These are phyloP conservation scores for Centruroides vittatus DNA, from an alignment of 1,140 invertebrate genomes.

Conservation along the genomic window DNA sequence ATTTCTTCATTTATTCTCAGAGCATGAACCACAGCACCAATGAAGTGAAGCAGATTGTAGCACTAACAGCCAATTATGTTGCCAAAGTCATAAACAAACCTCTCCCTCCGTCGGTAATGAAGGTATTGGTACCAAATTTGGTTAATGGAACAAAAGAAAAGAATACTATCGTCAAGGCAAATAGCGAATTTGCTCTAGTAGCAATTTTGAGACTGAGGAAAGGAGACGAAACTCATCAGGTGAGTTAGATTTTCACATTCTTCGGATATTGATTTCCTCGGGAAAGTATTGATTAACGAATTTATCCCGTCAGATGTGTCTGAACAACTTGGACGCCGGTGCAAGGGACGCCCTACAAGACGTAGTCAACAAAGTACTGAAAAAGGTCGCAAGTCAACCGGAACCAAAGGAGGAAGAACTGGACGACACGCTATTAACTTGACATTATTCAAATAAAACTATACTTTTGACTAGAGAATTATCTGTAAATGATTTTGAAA, in stretches of 20 bases:
- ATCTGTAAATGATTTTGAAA: no score
- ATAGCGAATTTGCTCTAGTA: conserved; percentile 81
- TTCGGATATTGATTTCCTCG: neutral
- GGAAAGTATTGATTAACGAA: conserved; percentile 1
- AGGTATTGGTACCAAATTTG: conserved; percentile 65
- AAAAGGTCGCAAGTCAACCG: conserved; percentile 52
- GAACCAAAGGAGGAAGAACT: conserved; percentile 76
- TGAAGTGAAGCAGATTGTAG: conserved; percentile 85
- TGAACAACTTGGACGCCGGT: conserved; percentile 61
- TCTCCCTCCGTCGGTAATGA: conserved; percentile 51
- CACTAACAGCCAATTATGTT: conserved; percentile 57
- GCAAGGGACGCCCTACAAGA: conserved; percentile 75
- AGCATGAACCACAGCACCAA: conserved; percentile 80
- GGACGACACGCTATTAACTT: conserved; percentile 68
- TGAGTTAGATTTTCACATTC: conserved; percentile 27
- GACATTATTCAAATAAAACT: neutral
- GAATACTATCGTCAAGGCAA: conserved; percentile 83
- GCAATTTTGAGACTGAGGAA: conserved; percentile 60
- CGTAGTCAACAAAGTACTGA: conserved; percentile 65
- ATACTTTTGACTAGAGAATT: no score
- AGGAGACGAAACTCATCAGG: conserved; percentile 58
- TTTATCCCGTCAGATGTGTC: conserved; percentile 46
- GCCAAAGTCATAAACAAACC: conserved; percentile 43
- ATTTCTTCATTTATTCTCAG: conserved; percentile 6
- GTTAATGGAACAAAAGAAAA: conserved; percentile 97